These are phyloP conservation scores for Melangyna quadrimaculata DNA, from an alignment of 2,888 invertebrate genomes.

Conservation along the genomic window DNA sequence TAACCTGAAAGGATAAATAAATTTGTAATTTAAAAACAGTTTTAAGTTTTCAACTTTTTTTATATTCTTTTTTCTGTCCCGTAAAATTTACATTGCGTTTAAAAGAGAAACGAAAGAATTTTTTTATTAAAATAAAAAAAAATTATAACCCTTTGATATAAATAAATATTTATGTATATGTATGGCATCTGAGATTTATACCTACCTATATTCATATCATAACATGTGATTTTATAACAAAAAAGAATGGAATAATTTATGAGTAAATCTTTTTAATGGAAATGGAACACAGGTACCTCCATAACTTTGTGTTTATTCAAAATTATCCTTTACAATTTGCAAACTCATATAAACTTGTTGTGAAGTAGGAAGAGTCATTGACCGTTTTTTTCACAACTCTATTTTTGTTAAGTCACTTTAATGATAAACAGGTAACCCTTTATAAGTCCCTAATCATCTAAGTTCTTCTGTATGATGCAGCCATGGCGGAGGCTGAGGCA, in stretches of 20 bases:
- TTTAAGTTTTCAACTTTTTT: neutral
- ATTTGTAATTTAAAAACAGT: constrained; percentile 1
- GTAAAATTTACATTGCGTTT: neutral
- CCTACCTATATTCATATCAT: too few species aligned
- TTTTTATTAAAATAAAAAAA: neutral
- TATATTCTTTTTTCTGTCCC: neutral
- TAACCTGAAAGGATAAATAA: constrained; percentile 85
- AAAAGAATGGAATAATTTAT: neutral
- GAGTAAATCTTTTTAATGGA: neutral
- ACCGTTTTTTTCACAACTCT: neutral
- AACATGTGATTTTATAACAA: neutral
- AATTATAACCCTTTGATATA: neutral
- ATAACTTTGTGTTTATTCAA: neutral
- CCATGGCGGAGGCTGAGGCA: too few species aligned
- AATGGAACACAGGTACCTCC: too few species aligned
- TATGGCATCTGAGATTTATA: neutral
- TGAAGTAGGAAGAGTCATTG: neutral
- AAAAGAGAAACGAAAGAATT: neutral
- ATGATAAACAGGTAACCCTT: too few species aligned
- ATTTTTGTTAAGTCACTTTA: neutral
- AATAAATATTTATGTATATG: neutral
- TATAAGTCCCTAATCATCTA: too few species aligned
- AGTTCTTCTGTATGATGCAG: too few species aligned
- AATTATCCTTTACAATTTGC: neutral
- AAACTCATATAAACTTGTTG: neutral